Conservation (phyloP, 2,888 invertebrate genomes). For the Ctenicera cuprea region DNA sequence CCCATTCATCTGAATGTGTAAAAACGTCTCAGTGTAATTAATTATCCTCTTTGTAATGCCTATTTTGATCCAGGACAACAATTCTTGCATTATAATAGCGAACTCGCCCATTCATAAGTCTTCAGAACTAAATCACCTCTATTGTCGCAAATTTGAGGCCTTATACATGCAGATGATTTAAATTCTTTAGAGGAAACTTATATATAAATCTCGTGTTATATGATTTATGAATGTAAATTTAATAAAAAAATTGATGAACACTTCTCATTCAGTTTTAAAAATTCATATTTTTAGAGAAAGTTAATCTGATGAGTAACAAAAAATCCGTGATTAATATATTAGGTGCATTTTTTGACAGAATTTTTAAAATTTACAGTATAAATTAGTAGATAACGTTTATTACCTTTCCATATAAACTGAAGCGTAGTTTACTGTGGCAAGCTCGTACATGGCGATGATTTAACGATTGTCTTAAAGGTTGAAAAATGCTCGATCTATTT, state of each 20-base stretch:
- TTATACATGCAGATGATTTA: conserved; percentile 11
- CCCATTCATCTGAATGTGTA: neutral
- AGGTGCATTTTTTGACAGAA: too few species aligned
- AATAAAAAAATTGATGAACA: too few species aligned
- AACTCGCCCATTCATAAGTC: conserved; percentile 17
- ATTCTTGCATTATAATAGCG: conserved; percentile 20
- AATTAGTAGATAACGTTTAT: too few species aligned
- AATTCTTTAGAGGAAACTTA: conserved; percentile 4
- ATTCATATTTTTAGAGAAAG: too few species aligned
- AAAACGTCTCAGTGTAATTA: conserved; percentile 3
- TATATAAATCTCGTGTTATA: conserved; percentile 8
- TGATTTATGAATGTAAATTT: neutral
- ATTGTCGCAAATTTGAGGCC: conserved; percentile 3
- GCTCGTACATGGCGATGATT: neutral
- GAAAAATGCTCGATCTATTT: neutral
- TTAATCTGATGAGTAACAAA: too few species aligned
- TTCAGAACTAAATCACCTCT: conserved; percentile 18
- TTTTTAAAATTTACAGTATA: too few species aligned
- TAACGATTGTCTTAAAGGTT: conserved; percentile 12
- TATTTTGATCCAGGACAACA: conserved; percentile 23
- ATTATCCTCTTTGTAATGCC: conserved; percentile 13
- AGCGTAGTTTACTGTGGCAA: neutral
- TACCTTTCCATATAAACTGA: too few species aligned
- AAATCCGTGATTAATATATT: too few species aligned
- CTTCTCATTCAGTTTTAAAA: too few species aligned